Evolutionary conservation across 2,797 vertebrate species (phyloP).

Genomic region (Tympanoctomys barrerae): DNA sequence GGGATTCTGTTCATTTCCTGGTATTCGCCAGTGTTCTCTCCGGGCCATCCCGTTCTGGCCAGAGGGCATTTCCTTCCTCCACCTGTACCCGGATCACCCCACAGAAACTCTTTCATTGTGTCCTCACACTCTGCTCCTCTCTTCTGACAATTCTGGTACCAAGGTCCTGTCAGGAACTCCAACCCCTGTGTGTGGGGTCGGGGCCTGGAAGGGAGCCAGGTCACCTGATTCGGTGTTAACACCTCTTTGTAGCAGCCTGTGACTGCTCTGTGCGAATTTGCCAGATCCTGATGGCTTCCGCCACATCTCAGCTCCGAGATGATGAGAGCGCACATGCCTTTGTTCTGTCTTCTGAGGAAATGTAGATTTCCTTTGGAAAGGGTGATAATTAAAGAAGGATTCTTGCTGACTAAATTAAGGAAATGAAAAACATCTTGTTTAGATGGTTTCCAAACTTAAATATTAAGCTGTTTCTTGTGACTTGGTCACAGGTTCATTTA

Average conservation of each 20-base stretch:
- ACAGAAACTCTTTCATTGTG: background rate
- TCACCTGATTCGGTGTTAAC: background rate
- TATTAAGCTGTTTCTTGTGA: background rate
- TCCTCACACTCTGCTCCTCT: background rate
- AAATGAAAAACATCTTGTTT: background rate
- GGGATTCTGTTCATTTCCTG: background rate
- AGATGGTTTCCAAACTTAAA: constrained; percentile 32
- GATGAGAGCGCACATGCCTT: background rate
- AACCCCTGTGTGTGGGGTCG: background rate
- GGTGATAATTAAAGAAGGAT: constrained; percentile 32
- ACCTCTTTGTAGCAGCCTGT: background rate
- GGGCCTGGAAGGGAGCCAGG: background rate
- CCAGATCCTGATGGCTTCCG: background rate
- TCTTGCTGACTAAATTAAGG: constrained; percentile 44
- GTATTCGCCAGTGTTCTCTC: background rate
- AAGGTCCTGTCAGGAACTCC: background rate
- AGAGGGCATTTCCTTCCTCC: background rate
- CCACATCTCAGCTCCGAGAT: background rate
- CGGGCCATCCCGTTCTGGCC: background rate
- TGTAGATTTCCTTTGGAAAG: constrained; percentile 54
- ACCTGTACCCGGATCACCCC: background rate
- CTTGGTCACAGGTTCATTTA: background rate
- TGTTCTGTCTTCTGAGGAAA: constrained; percentile 52
- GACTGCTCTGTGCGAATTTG: background rate
- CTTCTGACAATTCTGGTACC: background rate